Evolutionary conservation across 1,140 invertebrate species (phyloP).

Genomic region (Halictus rubicundus): DNA sequence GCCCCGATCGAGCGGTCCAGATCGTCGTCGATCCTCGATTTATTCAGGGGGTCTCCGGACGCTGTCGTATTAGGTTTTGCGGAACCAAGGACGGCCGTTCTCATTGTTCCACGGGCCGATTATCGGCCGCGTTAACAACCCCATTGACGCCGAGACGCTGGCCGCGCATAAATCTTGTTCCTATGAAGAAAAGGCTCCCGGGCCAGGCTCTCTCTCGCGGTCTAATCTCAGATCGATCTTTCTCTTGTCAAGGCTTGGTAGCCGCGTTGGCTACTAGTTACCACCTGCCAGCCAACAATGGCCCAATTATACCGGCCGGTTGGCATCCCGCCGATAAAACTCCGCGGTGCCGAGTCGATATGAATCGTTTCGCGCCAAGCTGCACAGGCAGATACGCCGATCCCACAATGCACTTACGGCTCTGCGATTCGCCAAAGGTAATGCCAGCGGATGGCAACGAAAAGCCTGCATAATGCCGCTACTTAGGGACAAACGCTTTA

Average conservation of each 20-base stretch:
- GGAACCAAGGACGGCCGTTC: conserved; percentile 24
- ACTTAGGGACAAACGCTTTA: background rate
- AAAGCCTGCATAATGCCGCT: conserved; percentile 30
- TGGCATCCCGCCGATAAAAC: conserved; percentile 44
- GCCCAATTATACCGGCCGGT: conserved; percentile 46
- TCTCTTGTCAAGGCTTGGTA: conserved; percentile 34
- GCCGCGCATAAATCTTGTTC: conserved; percentile 30
- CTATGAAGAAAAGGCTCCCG: conserved; percentile 33
- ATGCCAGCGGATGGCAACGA: conserved; percentile 13
- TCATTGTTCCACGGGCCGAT: conserved; percentile 30
- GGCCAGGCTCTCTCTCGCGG: background rate
- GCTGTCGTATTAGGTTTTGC: conserved; percentile 28
- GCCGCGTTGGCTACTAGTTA: conserved; percentile 28
- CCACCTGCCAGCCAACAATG: conserved; percentile 57
- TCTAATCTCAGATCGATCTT: conserved; percentile 53
- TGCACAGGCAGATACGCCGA: conserved; percentile 3
- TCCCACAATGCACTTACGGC: conserved; percentile 27
- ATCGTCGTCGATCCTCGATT: background rate
- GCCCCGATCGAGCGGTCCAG: background rate
- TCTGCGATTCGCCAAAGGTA: conserved; percentile 8
- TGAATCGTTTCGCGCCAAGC: conserved; percentile 22
- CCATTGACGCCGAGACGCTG: conserved; percentile 24
- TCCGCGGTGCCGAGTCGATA: conserved; percentile 34
- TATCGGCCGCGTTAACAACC: conserved; percentile 25
- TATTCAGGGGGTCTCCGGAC: background rate